Evolutionary conservation across 53 echinoderm and acorn worm genomes (phyloP).

Genomic region (Echinometra lucunter): DNA sequence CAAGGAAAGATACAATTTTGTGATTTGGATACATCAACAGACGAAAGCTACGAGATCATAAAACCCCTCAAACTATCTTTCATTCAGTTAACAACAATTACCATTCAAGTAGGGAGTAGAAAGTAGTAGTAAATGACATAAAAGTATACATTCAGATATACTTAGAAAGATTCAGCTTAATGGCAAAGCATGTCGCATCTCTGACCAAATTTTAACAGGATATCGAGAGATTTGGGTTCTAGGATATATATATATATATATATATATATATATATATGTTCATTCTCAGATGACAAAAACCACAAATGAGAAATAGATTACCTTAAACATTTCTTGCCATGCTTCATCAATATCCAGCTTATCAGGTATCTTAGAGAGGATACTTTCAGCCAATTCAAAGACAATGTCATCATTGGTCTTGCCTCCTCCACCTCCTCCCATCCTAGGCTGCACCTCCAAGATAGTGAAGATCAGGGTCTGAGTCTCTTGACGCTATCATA

Average conservation of each 20-base stretch:
- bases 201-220: background rate
- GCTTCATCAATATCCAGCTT: constrained; percentile 95
- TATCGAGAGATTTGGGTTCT: background rate
- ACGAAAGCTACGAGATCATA: background rate
- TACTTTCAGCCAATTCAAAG: constrained; percentile 95
- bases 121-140: background rate
- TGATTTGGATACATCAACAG: background rate
- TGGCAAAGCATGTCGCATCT: background rate
- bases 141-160: background rate
- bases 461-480: constrained; percentile 92
- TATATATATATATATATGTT: too few species aligned
- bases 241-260: background rate
- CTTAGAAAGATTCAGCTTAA: background rate
- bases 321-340: constrained; percentile 97
- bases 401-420: constrained; percentile 98
- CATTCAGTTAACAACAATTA: too few species aligned
- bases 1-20: constrained; percentile 71
- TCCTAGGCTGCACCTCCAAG: constrained; percentile 95
- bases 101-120: background rate
- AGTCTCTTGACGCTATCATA: constrained; percentile 94
- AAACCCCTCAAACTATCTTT: too few species aligned
- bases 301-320: constrained; percentile 27
- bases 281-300: too few species aligned
- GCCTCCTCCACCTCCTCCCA: constrained; percentile 90
- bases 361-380: constrained; percentile 87